Conservation (phyloP, 35 echinoderm and acorn worm species). For the Patiria miniata region DNA sequence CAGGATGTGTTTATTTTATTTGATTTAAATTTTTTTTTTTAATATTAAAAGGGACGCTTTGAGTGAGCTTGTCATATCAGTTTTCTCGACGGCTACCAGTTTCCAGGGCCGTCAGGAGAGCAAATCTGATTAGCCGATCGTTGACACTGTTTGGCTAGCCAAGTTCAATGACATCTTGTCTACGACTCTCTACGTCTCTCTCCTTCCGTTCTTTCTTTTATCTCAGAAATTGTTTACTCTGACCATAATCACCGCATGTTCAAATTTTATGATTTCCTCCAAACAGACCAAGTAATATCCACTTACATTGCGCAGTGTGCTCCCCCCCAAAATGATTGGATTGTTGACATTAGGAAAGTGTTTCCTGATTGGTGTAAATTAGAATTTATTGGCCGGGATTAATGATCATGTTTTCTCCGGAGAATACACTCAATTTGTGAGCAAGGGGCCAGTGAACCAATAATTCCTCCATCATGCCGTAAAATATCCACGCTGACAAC, state of each 20-base stretch:
- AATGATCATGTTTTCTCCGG: too few relatives aligned
- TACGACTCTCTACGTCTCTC: too few relatives aligned
- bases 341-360: neutral
- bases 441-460: too few relatives aligned
- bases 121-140: constrained; percentile 14
- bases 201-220: neutral
- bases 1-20: too few relatives aligned
- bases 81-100: neutral
- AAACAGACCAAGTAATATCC: neutral
- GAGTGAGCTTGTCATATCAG: neutral
- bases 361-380: constrained; percentile 5
- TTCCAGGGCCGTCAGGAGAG: neutral
- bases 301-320: neutral
- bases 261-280: neutral
- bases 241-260: constrained; percentile 4
- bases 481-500: too few relatives aligned
- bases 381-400: too few relatives aligned
- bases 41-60: neutral
- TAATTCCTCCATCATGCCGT: too few relatives aligned
- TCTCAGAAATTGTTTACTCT: neutral
- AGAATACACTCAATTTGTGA: too few relatives aligned
- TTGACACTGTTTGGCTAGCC: neutral
- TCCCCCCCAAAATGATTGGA: neutral
- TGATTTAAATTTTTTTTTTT: neutral
- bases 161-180: constrained; percentile 14